Percentiles rank a stretch among this genome's conserved stretches.
Evolutionary conservation across 2,888 invertebrate species (phyloP).

Genomic region (Drosophila neutralis): DNA sequence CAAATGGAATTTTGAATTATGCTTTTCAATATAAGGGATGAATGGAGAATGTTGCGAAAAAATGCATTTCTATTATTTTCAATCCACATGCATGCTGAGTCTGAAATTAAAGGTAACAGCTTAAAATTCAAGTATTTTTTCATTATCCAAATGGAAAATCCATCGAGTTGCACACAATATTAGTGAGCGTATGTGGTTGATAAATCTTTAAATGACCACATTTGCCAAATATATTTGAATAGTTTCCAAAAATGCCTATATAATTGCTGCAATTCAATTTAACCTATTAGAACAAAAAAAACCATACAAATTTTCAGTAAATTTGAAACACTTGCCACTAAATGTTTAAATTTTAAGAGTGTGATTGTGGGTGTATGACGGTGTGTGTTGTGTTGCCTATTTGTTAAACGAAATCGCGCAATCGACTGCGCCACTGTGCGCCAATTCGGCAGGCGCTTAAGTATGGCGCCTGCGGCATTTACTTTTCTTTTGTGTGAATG

Average conservation of each 20-base stretch:
- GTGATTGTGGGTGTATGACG: not conserved
- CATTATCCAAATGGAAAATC: slow-evolving; percentile 56
- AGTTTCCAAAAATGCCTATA: slow-evolving; percentile 14
- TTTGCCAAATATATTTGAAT: slow-evolving; percentile 14
- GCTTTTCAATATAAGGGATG: slow-evolving; percentile 1
- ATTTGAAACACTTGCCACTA: slow-evolving; percentile 5
- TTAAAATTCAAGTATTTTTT: slow-evolving; percentile 41
- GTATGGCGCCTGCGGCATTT: slow-evolving; percentile 2
- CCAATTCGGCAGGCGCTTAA: slow-evolving; percentile 45
- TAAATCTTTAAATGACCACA: slow-evolving; percentile 10
- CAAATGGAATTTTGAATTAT: slow-evolving; percentile 65
- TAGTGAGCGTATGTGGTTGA: not conserved
- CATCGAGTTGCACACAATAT: slow-evolving; percentile 21
- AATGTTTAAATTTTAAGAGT: slow-evolving; percentile 25
- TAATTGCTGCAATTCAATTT: slow-evolving; percentile 44
- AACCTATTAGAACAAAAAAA: slow-evolving; percentile 31
- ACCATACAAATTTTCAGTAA: slow-evolving; percentile 41
- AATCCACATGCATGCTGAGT: slow-evolving; percentile 38
- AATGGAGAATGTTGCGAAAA: not conserved
- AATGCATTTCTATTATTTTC: slow-evolving; percentile 47
- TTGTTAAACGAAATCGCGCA: slow-evolving; percentile 70
- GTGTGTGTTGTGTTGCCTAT: slow-evolving; percentile 52
- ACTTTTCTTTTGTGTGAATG: not conserved
- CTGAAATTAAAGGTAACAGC: slow-evolving; percentile 42
- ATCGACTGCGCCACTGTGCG: slow-evolving; percentile 52